Evolutionary conservation across 1,140 invertebrate species (phyloP).

Genomic region (Asobara japonica): DNA sequence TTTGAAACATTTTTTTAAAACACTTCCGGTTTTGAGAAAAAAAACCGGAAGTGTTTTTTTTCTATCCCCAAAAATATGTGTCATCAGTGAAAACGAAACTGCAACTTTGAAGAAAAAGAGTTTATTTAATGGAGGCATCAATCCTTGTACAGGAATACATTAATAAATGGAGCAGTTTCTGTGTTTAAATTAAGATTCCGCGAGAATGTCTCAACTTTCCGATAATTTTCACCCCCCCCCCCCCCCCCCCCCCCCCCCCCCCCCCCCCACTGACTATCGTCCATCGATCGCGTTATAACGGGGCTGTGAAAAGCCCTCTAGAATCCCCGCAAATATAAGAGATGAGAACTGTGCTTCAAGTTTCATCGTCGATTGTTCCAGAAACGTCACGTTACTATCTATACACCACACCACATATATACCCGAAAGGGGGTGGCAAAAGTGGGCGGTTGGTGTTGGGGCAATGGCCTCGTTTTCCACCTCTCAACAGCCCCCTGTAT

Average conservation of each 20-base stretch:
- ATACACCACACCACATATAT: conserved; percentile 30
- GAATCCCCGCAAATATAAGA: not conserved
- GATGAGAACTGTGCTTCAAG: not conserved
- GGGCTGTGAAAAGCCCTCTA: not conserved
- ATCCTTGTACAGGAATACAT: too few species aligned
- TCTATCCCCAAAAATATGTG: too few species aligned
- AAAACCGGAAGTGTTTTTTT: too few species aligned
- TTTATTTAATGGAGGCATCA: too few species aligned
- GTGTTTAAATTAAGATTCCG: too few species aligned
- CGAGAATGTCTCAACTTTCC: too few species aligned
- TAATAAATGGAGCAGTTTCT: too few species aligned
- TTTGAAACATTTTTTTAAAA: too few species aligned
- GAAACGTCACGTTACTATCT: conserved; percentile 29
- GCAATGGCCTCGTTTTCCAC: conserved; percentile 37
- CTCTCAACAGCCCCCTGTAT: not conserved
- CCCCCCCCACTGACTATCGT: not conserved
- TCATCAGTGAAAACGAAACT: too few species aligned
- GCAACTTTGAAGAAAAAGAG: too few species aligned
- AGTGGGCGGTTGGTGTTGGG: conserved; percentile 21
- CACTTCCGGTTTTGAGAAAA: too few species aligned
- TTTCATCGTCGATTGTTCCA: conserved; percentile 5
- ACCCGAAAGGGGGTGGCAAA: not conserved
- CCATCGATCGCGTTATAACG: conserved; percentile 23
- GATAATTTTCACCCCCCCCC: too few species aligned
- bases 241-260: not conserved